A percentile compares a stretch with the other conserved stretches of the same genome.
Conservation (phyloP, 2,113 vertebrate species). For the Leptobrachium ailaonicum region DNA sequence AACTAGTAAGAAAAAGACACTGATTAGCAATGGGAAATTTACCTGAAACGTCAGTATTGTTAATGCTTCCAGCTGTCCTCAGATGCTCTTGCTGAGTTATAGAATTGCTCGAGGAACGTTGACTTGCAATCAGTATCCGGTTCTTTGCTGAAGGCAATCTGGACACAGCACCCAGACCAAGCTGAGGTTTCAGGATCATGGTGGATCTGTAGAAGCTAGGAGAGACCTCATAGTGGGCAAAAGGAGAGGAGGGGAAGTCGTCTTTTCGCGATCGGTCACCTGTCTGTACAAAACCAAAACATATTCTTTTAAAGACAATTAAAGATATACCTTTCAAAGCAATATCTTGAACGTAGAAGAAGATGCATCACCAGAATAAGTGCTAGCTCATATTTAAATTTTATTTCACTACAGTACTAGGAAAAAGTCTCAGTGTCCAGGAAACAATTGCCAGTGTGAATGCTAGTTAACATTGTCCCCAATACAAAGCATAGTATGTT, state of each 20-base stretch:
- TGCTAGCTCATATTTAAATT: no score
- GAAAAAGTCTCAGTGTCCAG: no score
- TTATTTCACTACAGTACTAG: no score
- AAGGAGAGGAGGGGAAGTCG: conserved; percentile 70
- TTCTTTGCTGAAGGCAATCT: conserved; percentile 81
- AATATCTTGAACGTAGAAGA: no score
- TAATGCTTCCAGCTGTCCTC: conserved; percentile 60
- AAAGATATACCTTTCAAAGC: no score
- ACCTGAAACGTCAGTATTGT: conserved; percentile 78
- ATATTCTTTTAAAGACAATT: background rate
- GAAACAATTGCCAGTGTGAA: no score
- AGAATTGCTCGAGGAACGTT: conserved; percentile 71
- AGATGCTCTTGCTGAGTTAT: conserved; percentile 78
- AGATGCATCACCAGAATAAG: no score
- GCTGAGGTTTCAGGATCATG: conserved; percentile 85
- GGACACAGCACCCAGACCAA: conserved; percentile 85
- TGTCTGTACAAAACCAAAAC: conserved; percentile 60
- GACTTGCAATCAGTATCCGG: conserved; percentile 79
- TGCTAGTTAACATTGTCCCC: no score
- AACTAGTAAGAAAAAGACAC: background rate
- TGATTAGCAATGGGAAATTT: conserved; percentile 19
- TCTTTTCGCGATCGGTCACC: conserved; percentile 70
- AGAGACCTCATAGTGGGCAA: conserved; percentile 70
- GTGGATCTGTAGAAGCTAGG: conserved; percentile 79
- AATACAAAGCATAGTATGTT: no score